Evolutionary conservation across 2,113 vertebrate genomes (phyloP), one percentile per base, ranked within the genome.

Genomic region (Nerophis lumbriciformis): DNA sequence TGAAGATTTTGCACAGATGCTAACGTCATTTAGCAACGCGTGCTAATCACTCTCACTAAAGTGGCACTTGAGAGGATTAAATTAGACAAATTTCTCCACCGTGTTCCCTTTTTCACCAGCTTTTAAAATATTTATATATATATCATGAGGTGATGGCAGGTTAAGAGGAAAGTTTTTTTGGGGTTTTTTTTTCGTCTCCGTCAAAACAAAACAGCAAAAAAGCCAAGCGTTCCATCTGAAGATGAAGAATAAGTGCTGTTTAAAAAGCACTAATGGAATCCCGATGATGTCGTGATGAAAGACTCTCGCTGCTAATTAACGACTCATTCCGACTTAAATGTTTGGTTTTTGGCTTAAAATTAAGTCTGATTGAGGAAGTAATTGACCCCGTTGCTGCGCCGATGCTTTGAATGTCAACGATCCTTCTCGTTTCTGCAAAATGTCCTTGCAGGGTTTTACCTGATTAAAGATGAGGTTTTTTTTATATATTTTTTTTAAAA

Each of bases 281-380:
- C 35, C 36, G n/a, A 55, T 16, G 53, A 39, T 39, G 38, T 8
- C 37, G 9, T 16, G 37, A 56, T 16, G 53, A 56, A 56, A 16
- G 11, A 10, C 38, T 15, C 8, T 15, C 15, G 37, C 37, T 5
- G n/a, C 37, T 56, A 56, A 56, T 56, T 56, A 56, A 16, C 53
- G n/a, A 15, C 37, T 42, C 15, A 56, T 39, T 56, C 15, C 15
- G 14, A 39, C 5, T 9, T 8, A 39, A 56, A 42, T 16, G 53
- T n/a, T 56, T 56, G 53, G 16, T 56, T 39, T 56, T 37, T 4
- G 53, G 53, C 37, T 37, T 39, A 16, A 56, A 42, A 39, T 56
- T 15, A 56, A 38, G 36, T 39, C 36, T 10, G 37, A 56, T 56
- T 8, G 53, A 13, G 8, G 15, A 56, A 45, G 39, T 56, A 37